Evolutionary conservation across 1,140 invertebrate genomes (phyloP).

Genomic region (Drosophila rhopaloa): DNA sequence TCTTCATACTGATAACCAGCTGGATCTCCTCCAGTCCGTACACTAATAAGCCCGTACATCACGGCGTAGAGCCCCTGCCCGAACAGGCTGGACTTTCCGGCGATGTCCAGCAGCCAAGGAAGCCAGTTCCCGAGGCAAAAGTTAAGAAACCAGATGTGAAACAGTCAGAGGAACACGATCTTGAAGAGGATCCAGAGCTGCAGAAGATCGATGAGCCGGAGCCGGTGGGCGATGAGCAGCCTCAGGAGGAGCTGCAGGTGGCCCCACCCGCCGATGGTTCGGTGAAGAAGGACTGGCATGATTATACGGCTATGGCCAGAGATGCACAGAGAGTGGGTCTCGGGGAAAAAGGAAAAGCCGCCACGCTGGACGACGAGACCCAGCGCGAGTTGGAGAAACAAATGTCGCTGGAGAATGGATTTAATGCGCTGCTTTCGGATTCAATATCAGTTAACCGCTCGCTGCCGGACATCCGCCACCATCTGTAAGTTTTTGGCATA

Average conservation of each 20-base stretch:
- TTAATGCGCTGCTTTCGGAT: slow-evolving; percentile 95
- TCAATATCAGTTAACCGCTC: slow-evolving; percentile 94
- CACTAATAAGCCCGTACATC: slow-evolving; percentile 68
- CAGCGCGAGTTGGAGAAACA: slow-evolving; percentile 87
- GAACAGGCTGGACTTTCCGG: slow-evolving; percentile 7
- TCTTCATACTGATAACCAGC: slow-evolving; percentile 74
- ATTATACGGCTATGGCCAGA: slow-evolving; percentile 89
- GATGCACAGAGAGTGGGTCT: slow-evolving; percentile 89
- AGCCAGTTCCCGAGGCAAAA: not conserved
- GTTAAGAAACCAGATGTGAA: not conserved
- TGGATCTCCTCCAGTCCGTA: slow-evolving; percentile 76
- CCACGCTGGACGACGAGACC: slow-evolving; percentile 88
- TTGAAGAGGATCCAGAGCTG: not conserved
- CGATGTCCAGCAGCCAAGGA: not conserved
- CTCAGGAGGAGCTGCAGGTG: slow-evolving; percentile 31
- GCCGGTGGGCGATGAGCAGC: not conserved
- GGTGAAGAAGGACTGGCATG: slow-evolving; percentile 91
- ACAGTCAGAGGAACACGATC: not conserved
- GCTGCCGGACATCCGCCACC: slow-evolving; percentile 92
- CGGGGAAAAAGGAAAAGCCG: slow-evolving; percentile 90
- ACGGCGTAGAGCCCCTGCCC: slow-evolving; percentile 45
- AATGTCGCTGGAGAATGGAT: slow-evolving; percentile 88
- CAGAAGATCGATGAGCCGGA: slow-evolving; percentile 26
- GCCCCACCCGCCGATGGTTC: slow-evolving; percentile 85
- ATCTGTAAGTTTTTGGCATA: slow-evolving; percentile 86